Evolutionary conservation across 1,140 invertebrate genomes (phyloP), one percentile per base, ranked within the genome.

Genomic region (Schmidtea mediterranea): DNA sequence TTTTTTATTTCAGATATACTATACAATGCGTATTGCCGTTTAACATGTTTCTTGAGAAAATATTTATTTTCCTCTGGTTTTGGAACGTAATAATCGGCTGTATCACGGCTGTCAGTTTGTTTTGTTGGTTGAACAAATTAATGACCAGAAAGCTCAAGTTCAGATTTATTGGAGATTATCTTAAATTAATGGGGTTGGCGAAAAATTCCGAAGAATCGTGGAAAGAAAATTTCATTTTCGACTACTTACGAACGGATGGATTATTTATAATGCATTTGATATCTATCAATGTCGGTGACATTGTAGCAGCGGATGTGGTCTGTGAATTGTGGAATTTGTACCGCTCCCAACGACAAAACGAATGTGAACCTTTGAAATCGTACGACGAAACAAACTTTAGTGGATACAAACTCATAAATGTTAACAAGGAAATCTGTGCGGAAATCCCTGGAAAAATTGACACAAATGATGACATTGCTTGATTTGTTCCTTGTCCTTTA

Each of bases 151-250:
- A 49, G 19, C 59, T 58, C 32, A 51, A 63, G 41, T 57, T 62
- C 36, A 65, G 65, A 52, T 65, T 65, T 50, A 54, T 67, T 15
- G 63, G 62, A 54, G 52, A 64, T 36, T 63, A 62, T 60, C 57
- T 60, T 46, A 22, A 19, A 16, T n/a, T 22, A 15, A 19, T 19
- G 16, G n/a, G 8, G 8, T n/a, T 16, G 16, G 6, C 22, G 18
- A 46, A 46, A n/a, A 49, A 53, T 19, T 19, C 40, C 18, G 40
- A 41, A 19, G 22, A 41, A 23, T 19, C 40, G 18, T 19, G 18
- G 18, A 41, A 12, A 19, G 10, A 23, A 19, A 41, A 41, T 19
- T 55, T 55, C 38, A 23, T 43, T 21, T 40, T 48, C 12, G 13
- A 22, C 8, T 55, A 55, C 41, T 36, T 55, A 3, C 23, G 51